These are phyloP conservation scores for Clarias magur DNA, from an alignment of 2,113 vertebrate genomes.

Conservation along the genomic window DNA sequence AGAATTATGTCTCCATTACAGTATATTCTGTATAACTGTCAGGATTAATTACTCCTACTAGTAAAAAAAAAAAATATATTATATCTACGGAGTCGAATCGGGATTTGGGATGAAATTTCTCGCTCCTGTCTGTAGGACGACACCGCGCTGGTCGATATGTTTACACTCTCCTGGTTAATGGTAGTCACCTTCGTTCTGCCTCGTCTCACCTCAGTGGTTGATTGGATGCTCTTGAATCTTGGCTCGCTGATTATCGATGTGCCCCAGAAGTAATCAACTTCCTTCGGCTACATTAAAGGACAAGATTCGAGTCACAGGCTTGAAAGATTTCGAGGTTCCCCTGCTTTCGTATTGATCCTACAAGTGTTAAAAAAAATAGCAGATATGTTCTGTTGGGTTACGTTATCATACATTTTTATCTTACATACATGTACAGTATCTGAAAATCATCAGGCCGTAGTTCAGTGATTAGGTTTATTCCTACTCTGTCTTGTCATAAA, in stretches of 20 bases:
- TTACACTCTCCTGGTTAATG: slow-evolving; percentile 50
- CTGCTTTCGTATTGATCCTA: background rate
- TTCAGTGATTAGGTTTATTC: background rate
- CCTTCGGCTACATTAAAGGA: slow-evolving; percentile 30
- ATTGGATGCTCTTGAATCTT: slow-evolving; percentile 42
- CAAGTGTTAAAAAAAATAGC: too few relatives aligned
- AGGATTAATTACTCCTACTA: background rate
- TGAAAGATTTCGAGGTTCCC: slow-evolving; percentile 6
- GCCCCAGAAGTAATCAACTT: slow-evolving; percentile 47
- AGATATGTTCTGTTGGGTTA: too few relatives aligned
- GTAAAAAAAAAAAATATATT: background rate
- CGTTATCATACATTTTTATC: too few relatives aligned
- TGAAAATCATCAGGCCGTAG: background rate
- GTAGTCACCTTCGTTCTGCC: slow-evolving; percentile 30
- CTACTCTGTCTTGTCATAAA: background rate
- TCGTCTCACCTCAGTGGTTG: slow-evolving; percentile 22
- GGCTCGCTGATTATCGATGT: slow-evolving; percentile 43
- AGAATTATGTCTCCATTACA: background rate
- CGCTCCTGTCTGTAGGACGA: slow-evolving; percentile 12
- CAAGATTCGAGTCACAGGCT: slow-evolving; percentile 16
- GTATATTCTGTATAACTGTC: background rate
- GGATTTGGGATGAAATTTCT: too few relatives aligned
- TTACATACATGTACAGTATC: too few relatives aligned
- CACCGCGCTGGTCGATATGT: slow-evolving; percentile 47
- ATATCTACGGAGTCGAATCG: background rate